phyloP scores from a whole-genome alignment of 2,888 invertebrate genomes.

The Habrosyne pyritoides region DNA sequence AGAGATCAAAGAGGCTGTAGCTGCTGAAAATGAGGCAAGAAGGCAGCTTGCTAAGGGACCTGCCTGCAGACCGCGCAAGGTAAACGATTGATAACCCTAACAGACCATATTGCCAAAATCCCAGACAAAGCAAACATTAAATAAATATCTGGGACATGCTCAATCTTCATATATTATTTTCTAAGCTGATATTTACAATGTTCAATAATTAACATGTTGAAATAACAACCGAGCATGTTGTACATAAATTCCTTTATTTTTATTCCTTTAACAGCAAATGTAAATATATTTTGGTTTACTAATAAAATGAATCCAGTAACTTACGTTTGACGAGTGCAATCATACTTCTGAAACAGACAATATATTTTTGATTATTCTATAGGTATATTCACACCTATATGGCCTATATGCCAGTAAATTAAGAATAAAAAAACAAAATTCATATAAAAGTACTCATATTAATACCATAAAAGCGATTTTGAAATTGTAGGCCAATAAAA shows the following conservation, averaged over 20 bases:
- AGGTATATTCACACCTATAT: no score
- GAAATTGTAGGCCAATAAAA: no score
- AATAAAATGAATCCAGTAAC: neutral
- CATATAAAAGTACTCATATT: no score
- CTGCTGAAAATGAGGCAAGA: conserved; percentile 88
- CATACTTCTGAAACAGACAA: neutral
- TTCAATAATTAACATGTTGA: conserved; percentile 27
- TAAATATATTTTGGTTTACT: neutral
- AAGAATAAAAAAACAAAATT: neutral
- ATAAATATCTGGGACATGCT: no score
- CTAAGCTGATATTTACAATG: neutral
- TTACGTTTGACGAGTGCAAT: neutral
- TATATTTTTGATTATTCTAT: neutral
- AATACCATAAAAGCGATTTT: no score
- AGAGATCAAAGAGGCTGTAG: conserved; percentile 88
- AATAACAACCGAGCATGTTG: conserved; percentile 47
- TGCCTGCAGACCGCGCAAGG: conserved; percentile 88
- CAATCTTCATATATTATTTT: neutral
- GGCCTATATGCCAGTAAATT: neutral
- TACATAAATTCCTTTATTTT: conserved; percentile 26
- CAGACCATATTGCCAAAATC: conserved; percentile 18
- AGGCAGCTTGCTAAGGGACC: conserved; percentile 89
- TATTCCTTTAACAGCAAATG: no score
- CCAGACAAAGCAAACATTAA: conserved; percentile 6
- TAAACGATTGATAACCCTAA: conserved; percentile 53